phyloP scores from a whole-genome alignment of 2,888 invertebrate species.

The Druceiella hillmani region DNA sequence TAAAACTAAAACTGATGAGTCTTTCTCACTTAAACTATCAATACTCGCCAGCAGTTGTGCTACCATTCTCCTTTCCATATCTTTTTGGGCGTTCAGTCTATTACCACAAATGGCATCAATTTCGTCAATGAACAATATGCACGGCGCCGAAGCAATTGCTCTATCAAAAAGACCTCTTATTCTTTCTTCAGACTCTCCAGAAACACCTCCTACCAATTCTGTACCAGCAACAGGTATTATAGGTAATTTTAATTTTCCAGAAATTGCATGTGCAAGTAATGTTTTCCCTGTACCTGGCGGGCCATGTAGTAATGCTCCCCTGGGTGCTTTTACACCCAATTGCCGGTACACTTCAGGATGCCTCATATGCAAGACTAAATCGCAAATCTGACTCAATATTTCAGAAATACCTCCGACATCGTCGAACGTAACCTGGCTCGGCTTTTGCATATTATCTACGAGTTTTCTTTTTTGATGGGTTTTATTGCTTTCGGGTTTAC shows the following conservation, averaged over 20 bases:
- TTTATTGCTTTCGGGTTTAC: slow-evolving; percentile 36
- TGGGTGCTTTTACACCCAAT: slow-evolving; percentile 80
- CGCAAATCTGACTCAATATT: slow-evolving; percentile 63
- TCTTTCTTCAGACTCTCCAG: slow-evolving; percentile 93
- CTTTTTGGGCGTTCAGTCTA: slow-evolving; percentile 83
- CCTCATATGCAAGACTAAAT: slow-evolving; percentile 77
- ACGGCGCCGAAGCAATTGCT: slow-evolving; percentile 69
- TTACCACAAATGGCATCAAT: slow-evolving; percentile 95
- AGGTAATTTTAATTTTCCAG: slow-evolving; percentile 80
- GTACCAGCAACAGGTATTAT: slow-evolving; percentile 86
- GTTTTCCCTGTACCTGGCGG: slow-evolving; percentile 96
- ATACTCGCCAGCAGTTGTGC: slow-evolving; percentile 86
- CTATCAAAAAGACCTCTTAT: slow-evolving; percentile 88
- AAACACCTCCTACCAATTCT: slow-evolving; percentile 89
- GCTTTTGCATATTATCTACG: slow-evolving; percentile 33
- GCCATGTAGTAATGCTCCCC: slow-evolving; percentile 90
- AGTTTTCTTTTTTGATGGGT: slow-evolving; percentile 31
- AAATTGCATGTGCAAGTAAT: slow-evolving; percentile 73
- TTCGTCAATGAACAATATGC: slow-evolving; percentile 92
- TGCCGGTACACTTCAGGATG: slow-evolving; percentile 85
- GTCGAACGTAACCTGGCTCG: slow-evolving; percentile 55
- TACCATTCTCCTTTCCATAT: slow-evolving; percentile 95
- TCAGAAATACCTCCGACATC: slow-evolving; percentile 80
- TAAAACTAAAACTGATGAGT: slow-evolving; percentile 71
- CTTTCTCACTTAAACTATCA: slow-evolving; percentile 63